These are phyloP conservation scores for Eulemur rufifrons DNA, from an alignment of 2,113 vertebrate species.

Conservation along the genomic window DNA sequence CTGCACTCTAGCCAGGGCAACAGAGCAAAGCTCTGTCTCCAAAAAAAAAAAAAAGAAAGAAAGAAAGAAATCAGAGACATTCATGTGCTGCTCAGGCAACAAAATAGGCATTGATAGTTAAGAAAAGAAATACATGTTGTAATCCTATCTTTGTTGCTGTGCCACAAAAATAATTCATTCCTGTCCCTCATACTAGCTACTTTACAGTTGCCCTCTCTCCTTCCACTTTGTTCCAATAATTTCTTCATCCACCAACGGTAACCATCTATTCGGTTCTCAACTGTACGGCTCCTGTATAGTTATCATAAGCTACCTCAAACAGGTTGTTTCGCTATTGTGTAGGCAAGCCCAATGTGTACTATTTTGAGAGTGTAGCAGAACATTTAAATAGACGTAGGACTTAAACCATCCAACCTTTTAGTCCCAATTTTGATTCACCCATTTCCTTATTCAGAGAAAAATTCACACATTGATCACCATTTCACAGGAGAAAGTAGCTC, in stretches of 20 bases:
- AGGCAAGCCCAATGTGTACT: background rate
- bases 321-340: background rate
- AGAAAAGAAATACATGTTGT: background rate
- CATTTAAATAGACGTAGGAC: background rate
- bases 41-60: no score
- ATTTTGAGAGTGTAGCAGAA: background rate
- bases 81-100: background rate
- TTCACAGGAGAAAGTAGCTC: background rate
- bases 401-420: background rate
- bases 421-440: background rate
- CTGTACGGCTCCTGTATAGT: background rate
- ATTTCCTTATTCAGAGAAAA: background rate
- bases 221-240: background rate
- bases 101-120: background rate
- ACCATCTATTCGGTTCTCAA: background rate
- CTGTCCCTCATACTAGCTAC: background rate
- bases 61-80: background rate
- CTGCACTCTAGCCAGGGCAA: no score
- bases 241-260: background rate
- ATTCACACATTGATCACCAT: background rate
- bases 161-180: background rate
- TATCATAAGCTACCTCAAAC: no score
- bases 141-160: background rate
- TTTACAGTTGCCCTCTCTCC: background rate
- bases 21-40: no score